Conservation (phyloP, 2,797 vertebrate genomes). For the Apogon talboti region DNA sequence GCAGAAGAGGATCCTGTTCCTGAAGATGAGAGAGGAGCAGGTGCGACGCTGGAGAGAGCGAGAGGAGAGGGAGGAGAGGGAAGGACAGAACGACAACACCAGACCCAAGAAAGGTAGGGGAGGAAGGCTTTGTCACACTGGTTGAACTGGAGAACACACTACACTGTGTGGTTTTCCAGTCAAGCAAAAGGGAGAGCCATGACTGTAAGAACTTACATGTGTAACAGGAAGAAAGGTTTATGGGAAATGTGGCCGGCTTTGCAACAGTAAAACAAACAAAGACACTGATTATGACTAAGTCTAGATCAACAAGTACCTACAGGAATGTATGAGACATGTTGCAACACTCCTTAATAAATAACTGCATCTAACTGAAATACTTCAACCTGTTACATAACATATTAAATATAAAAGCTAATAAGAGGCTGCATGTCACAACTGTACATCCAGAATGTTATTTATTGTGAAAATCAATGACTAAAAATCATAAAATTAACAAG, state of each 20-base stretch:
- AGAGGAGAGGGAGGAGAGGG: slow-evolving; percentile 75
- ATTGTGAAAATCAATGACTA: too few relatives aligned
- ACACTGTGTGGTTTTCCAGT: neutral
- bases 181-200: neutral
- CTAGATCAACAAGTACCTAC: too few relatives aligned
- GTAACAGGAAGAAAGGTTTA: slow-evolving; percentile 14
- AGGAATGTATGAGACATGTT: too few relatives aligned
- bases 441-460: too few relatives aligned
- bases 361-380: too few relatives aligned
- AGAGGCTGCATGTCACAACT: too few relatives aligned
- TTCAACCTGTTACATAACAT: too few relatives aligned
- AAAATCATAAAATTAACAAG: too few relatives aligned
- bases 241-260: slow-evolving; percentile 4
- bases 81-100: slow-evolving; percentile 35
- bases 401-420: too few relatives aligned
- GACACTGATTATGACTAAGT: too few relatives aligned
- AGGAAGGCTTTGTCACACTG: neutral
- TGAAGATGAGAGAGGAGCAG: slow-evolving; percentile 88
- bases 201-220: neutral
- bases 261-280: neutral
- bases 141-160: neutral
- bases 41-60: slow-evolving; percentile 84
- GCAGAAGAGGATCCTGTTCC: slow-evolving; percentile 85
- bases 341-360: too few relatives aligned
- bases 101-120: slow-evolving; percentile 78